Percentiles rank a stretch among this genome's conserved stretches.
Conservation (phyloP, 2,113 vertebrate species). For the Malurus alboscapulatus region DNA sequence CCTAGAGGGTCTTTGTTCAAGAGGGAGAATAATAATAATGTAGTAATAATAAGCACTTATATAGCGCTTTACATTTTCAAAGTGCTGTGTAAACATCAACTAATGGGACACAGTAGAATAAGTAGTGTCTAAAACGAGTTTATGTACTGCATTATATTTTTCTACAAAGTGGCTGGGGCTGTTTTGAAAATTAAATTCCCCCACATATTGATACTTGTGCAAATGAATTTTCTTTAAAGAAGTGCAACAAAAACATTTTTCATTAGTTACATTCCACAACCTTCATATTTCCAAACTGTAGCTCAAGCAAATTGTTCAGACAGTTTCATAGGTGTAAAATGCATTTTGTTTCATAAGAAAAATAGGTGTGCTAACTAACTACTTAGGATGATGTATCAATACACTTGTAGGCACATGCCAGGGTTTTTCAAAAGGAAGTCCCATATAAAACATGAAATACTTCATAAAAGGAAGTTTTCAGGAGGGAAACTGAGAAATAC, state of each 20-base stretch:
- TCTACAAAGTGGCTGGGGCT: conserved; percentile 32
- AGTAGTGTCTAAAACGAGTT: conserved; percentile 65
- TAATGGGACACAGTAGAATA: conserved; percentile 64
- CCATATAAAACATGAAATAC: conserved; percentile 8
- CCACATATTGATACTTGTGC: conserved; percentile 5
- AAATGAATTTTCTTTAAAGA: conserved; percentile 36
- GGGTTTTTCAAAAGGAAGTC: conserved; percentile 37
- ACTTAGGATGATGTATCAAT: conserved; percentile 31
- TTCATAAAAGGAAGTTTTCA: conserved; percentile 58
- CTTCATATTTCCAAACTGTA: background rate
- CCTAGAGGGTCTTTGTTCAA: conserved; percentile 59
- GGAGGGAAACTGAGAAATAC: conserved; percentile 15
- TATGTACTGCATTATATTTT: conserved; percentile 54
- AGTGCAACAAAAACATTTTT: background rate
- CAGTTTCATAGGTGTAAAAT: conserved; percentile 41
- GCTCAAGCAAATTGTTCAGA: conserved; percentile 35
- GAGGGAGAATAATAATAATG: conserved; percentile 67
- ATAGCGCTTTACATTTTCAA: conserved; percentile 68
- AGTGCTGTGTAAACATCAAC: conserved; percentile 54
- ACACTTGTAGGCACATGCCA: background rate
- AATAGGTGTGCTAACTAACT: conserved; percentile 53
- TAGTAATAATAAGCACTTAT: conserved; percentile 71
- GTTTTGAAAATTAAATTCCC: conserved; percentile 47
- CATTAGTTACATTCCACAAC: background rate
- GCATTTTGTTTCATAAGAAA: conserved; percentile 52